Percentiles rank a stretch among this genome's conserved stretches.
Conservation (phyloP, 2,797 vertebrate genomes). For the Macropodus opercularis region DNA sequence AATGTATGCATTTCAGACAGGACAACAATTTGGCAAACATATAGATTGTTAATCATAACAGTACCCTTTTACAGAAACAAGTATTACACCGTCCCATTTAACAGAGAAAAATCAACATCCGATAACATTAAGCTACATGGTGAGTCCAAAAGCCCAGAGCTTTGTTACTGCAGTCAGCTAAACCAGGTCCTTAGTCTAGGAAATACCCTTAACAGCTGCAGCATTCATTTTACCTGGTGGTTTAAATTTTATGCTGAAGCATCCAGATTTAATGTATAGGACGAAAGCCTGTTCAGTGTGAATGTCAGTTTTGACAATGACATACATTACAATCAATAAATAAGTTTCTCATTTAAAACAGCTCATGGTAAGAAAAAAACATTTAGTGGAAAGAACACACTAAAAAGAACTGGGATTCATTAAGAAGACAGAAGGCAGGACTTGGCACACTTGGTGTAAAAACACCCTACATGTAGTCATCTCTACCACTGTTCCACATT, state of each 20-base stretch:
- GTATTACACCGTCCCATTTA: slow-evolving; percentile 30
- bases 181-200: slow-evolving; percentile 8
- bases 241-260: too few relatives aligned
- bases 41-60: slow-evolving; percentile 52
- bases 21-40: slow-evolving; percentile 46
- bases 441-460: slow-evolving; percentile 48
- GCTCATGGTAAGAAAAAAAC: slow-evolving; percentile 19
- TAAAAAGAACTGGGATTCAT: slow-evolving; percentile 39
- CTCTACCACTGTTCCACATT: slow-evolving; percentile 92
- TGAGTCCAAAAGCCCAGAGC: slow-evolving; percentile 16
- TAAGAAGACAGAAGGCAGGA: slow-evolving; percentile 62
- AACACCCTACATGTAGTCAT: slow-evolving; percentile 5
- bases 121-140: slow-evolving; percentile 22
- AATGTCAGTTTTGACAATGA: slow-evolving; percentile 37
- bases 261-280: too few relatives aligned
- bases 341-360: slow-evolving; percentile 41
- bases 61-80: slow-evolving; percentile 36
- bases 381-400: slow-evolving; percentile 21
- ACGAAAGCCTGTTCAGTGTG: background rate
- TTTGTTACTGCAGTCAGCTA: slow-evolving; percentile 5
- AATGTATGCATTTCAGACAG: slow-evolving; percentile 45
- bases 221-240: too few relatives aligned
- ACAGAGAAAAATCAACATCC: slow-evolving; percentile 16
- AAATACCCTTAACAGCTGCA: slow-evolving; percentile 2
- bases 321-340: slow-evolving; percentile 69